These are phyloP conservation scores for Dichetophora obliterata DNA, from an alignment of 2,888 invertebrate genomes.

Conservation along the genomic window DNA sequence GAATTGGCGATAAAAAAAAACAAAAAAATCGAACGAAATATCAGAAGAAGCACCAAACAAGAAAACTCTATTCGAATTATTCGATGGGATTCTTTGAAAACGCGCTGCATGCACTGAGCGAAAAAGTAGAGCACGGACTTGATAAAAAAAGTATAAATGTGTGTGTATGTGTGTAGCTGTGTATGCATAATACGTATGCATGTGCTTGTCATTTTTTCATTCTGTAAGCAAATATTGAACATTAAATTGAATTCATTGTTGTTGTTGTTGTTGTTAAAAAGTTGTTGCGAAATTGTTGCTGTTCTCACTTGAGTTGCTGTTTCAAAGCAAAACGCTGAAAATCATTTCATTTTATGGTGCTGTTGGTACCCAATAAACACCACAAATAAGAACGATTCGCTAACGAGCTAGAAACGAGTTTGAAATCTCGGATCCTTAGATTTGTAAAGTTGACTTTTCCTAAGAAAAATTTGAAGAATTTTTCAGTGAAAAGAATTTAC, in stretches of 20 bases:
- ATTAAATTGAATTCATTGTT: conserved; percentile 43
- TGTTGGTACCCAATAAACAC: too few relatives aligned
- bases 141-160: background rate
- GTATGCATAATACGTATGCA: conserved; percentile 2
- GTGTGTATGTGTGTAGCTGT: conserved; percentile 15
- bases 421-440: too few relatives aligned
- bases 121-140: background rate
- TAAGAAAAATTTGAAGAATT: too few relatives aligned
- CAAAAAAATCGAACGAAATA: background rate
- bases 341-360: background rate
- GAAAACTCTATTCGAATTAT: conserved; percentile 1
- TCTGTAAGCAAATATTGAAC: conserved; percentile 45
- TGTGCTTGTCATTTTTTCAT: conserved; percentile 20
- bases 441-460: too few relatives aligned
- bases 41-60: background rate
- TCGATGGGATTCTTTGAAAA: conserved; percentile 7
- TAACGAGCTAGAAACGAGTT: too few relatives aligned
- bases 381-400: too few relatives aligned
- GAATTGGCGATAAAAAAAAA: conserved; percentile 4
- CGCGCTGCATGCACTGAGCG: background rate
- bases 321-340: conserved; percentile 6
- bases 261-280: background rate
- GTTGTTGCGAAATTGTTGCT: conserved; percentile 23
- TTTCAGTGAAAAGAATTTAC: too few relatives aligned
- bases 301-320: background rate